Evolutionary conservation across 2,113 vertebrate genomes (phyloP).

Genomic region (Fukomys damarensis): DNA sequence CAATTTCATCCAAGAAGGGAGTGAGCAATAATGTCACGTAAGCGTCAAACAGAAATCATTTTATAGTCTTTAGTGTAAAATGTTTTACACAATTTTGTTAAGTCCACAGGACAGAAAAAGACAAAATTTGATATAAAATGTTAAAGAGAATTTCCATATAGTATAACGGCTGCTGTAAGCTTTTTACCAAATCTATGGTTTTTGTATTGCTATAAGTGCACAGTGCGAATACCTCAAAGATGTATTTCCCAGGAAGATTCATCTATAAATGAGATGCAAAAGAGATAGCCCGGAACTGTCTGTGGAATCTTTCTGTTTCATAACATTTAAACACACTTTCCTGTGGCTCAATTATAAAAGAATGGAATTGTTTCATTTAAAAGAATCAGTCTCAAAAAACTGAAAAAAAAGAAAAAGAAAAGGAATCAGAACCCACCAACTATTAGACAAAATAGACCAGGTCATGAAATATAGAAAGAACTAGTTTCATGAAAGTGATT

Average conservation of each 20-base stretch:
- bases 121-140: neutral
- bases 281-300: neutral
- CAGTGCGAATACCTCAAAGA: neutral
- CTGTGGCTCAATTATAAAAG: constrained; percentile 7
- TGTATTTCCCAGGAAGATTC: neutral
- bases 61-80: constrained; percentile 10
- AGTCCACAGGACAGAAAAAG: neutral
- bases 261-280: neutral
- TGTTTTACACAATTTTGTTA: neutral
- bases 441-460: neutral
- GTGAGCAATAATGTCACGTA: neutral
- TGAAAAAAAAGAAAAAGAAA: no score
- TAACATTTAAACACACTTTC: constrained; percentile 24
- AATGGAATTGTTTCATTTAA: neutral
- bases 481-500: neutral
- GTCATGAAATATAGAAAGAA: neutral
- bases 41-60: neutral
- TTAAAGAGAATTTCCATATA: neutral
- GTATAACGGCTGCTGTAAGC: neutral
- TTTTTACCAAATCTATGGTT: neutral
- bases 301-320: neutral
- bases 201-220: neutral
- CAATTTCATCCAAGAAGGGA: neutral
- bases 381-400: no score
- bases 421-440: neutral